These are phyloP conservation scores for Clarias gariepinus DNA, from an alignment of 2,113 vertebrate species.

Conservation along the genomic window DNA sequence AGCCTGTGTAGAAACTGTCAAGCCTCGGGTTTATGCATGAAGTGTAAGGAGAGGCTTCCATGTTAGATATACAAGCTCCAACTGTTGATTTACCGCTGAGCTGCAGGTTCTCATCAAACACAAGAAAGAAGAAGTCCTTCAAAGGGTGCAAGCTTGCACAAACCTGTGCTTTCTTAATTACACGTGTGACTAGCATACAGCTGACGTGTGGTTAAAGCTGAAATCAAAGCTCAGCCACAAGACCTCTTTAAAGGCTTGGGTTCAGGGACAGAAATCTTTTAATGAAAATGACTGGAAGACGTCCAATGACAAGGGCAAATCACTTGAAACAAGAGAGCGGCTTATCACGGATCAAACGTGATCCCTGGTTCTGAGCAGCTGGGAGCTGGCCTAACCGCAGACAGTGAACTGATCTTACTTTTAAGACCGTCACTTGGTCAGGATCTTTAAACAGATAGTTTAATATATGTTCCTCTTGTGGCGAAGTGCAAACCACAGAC, in stretches of 20 bases:
- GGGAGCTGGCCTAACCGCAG: slow-evolving; percentile 62
- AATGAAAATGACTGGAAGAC: slow-evolving; percentile 73
- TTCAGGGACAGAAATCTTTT: slow-evolving; percentile 59
- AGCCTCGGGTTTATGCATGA: not conserved
- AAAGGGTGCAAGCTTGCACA: slow-evolving; percentile 75
- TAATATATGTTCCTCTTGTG: slow-evolving; percentile 35
- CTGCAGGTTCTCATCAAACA: slow-evolving; percentile 56
- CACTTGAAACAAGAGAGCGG: slow-evolving; percentile 68
- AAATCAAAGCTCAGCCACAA: slow-evolving; percentile 70
- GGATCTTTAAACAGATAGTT: slow-evolving; percentile 32
- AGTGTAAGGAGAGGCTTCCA: not conserved
- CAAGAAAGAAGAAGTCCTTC: slow-evolving; percentile 60
- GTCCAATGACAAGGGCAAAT: slow-evolving; percentile 68
- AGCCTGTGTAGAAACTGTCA: slow-evolving; percentile 4
- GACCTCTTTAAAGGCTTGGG: slow-evolving; percentile 54
- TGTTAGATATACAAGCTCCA: slow-evolving; percentile 2
- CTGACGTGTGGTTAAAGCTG: slow-evolving; percentile 72
- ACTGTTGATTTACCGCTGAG: slow-evolving; percentile 32
- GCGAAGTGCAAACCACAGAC: slow-evolving; percentile 7
- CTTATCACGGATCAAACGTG: slow-evolving; percentile 69
- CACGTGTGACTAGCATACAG: slow-evolving; percentile 74
- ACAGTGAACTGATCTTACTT: slow-evolving; percentile 66
- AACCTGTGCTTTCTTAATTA: slow-evolving; percentile 84
- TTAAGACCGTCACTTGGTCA: slow-evolving; percentile 55
- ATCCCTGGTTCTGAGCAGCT: slow-evolving; percentile 72